Percentiles rank a stretch among this genome's conserved stretches.
These are phyloP conservation scores for Xiphophorus hellerii DNA, from an alignment of 2,113 vertebrate genomes.

Conservation along the genomic window DNA sequence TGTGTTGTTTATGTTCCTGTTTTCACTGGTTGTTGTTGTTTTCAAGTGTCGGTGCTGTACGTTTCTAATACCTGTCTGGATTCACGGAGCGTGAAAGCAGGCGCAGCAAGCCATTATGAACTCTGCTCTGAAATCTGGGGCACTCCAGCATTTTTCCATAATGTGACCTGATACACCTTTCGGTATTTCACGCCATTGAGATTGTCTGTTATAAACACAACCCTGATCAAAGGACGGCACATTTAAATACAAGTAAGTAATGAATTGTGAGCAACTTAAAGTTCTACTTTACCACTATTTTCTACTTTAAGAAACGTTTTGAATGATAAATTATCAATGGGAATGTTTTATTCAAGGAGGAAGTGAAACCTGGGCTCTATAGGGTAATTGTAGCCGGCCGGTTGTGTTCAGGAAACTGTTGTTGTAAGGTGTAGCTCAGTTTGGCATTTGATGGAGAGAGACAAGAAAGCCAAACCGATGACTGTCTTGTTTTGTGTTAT, in stretches of 20 bases:
- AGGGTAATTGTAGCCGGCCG: conserved; percentile 25
- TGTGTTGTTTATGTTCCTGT: background rate
- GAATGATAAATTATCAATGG: conserved; percentile 29
- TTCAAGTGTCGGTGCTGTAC: conserved; percentile 2
- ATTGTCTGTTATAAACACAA: background rate
- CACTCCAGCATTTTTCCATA: conserved; percentile 26
- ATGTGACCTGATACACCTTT: background rate
- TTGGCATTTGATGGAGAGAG: conserved; percentile 18
- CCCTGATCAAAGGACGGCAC: background rate
- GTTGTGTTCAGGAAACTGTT: background rate
- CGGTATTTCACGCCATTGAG: conserved; percentile 4
- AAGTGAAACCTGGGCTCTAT: conserved; percentile 34
- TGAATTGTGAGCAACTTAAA: background rate
- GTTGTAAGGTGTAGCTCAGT: conserved; percentile 1
- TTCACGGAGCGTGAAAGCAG: conserved; percentile 33
- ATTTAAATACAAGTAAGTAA: background rate
- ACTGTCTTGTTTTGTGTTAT: background rate
- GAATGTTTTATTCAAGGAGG: conserved; percentile 50
- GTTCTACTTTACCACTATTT: background rate
- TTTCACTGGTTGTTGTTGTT: background rate
- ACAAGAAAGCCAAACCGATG: conserved; percentile 2
- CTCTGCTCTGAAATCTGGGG: conserved; percentile 35
- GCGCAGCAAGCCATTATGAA: conserved; percentile 5
- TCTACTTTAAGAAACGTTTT: background rate
- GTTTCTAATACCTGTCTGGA: conserved; percentile 25